A percentile compares a stretch with the other conserved stretches of the same genome.
Conservation (phyloP, 2,113 vertebrate genomes). For the Xenus cinereus region DNA sequence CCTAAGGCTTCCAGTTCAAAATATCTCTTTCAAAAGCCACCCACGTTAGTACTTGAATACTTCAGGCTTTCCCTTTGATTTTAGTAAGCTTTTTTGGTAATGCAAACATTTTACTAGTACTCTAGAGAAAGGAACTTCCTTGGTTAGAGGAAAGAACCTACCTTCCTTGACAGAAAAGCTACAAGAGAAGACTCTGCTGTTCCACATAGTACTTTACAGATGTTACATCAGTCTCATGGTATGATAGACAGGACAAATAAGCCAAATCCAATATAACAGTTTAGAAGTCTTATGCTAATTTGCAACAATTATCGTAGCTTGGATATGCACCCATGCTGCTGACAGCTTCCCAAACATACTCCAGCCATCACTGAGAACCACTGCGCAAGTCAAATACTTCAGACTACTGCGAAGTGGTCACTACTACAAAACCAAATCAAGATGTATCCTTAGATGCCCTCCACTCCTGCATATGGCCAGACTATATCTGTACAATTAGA, state of each 20-base stretch:
- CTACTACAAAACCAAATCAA: not conserved
- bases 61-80: not conserved
- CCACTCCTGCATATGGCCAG: not conserved
- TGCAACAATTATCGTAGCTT: not conserved
- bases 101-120: not conserved
- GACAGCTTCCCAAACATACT: not conserved
- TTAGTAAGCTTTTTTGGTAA: not conserved
- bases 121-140: not conserved
- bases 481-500: not conserved
- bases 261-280: not conserved
- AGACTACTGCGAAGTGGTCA: not conserved
- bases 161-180: not conserved
- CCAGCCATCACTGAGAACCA: not conserved
- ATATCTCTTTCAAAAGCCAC: not conserved
- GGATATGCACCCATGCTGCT: not conserved
- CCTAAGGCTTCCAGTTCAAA: not conserved
- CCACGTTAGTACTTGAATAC: not conserved
- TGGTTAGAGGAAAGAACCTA: not conserved
- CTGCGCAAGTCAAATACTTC: not conserved
- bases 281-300: not conserved
- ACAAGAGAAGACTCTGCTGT: not conserved
- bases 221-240: not conserved
- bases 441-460: not conserved
- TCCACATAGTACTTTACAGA: not conserved
- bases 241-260: not conserved